Evolutionary conservation across 1,140 invertebrate genomes (phyloP), one percentile per base, ranked within the genome.

Genomic region (Hyles euphorbiae): DNA sequence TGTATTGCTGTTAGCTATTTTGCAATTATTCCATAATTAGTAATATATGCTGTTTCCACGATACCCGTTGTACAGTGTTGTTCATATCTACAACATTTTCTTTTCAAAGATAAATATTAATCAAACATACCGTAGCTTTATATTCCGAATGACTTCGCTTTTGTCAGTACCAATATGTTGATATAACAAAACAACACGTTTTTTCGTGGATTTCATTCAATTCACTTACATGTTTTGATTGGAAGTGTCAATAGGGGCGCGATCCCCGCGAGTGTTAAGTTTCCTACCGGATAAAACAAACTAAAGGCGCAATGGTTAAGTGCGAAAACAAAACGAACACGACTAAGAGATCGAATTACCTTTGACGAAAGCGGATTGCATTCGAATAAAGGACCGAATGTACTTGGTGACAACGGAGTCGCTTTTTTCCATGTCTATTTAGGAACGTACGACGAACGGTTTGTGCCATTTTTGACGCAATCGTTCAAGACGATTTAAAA

Each of bases 161-260:
- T 1, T 5, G 5, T 40, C 5, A 40, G 8, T 40, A 40, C 36
- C 36, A 22, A 22, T 22, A 22, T 22, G 36, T 40, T 40, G 36
- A 8, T 40, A 52, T 52, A 34, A 34, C 33, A 34, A 34, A 50
- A 62, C 55, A n/a, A 55, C 43, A 34, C 56, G 34, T 58, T 53
- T 46, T 48, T 22, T 22, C 22, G 55, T 58, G 46, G 45, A 63
- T 55, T 64, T 44, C 58, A 56, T 69, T 76, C 74, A 71, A 70
- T 68, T 80, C 72, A 60, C 68, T 72, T 71, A 70, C 70, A 77
- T 88, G 81, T 88, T 88, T 86, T 88, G 85, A 81, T 75, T 72
- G 69, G 68, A 81, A 82, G 81, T 86, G 85, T 86, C 85, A 88
- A 88, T 88, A 86, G 78, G 79, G 78, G 80, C 77, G 78, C 79